phyloP scores from a whole-genome alignment of 2,888 invertebrate species.

The Protophormia terraenovae region DNA sequence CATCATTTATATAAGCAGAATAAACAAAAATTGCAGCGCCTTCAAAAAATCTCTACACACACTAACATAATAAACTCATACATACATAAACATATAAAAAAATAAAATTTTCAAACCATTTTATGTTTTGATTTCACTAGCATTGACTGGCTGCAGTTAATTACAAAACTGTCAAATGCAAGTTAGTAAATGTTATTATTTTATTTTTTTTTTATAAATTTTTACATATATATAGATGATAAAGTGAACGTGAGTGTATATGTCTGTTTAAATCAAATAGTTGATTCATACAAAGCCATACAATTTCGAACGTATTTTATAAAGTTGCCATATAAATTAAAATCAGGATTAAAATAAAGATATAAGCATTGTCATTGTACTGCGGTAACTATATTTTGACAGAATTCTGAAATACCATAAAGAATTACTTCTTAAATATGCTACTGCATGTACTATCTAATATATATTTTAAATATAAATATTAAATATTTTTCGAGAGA shows the following conservation, averaged over 20 bases:
- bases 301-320: background rate
- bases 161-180: slow-evolving; percentile 82
- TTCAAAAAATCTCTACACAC: slow-evolving; percentile 31
- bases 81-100: slow-evolving; percentile 9
- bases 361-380: too few species aligned
- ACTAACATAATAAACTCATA: slow-evolving; percentile 2
- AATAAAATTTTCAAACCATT: slow-evolving; percentile 51
- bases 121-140: slow-evolving; percentile 60
- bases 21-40: slow-evolving; percentile 56
- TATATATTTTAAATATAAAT: too few species aligned
- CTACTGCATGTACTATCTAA: too few species aligned
- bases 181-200: slow-evolving; percentile 65
- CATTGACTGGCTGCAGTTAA: slow-evolving; percentile 79
- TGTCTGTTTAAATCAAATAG: slow-evolving; percentile 8
- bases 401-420: too few species aligned
- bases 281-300: slow-evolving; percentile 44
- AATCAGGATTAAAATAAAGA: too few species aligned
- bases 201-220: slow-evolving; percentile 59
- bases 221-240: slow-evolving; percentile 30
- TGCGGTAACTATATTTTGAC: too few species aligned
- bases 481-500: too few species aligned
- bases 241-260: too few species aligned
- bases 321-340: too few species aligned
- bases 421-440: too few species aligned
- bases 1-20: slow-evolving; percentile 34